These are phyloP conservation scores for Hanleya hanleyi DNA, from an alignment of 2,888 invertebrate genomes.

Conservation along the genomic window DNA sequence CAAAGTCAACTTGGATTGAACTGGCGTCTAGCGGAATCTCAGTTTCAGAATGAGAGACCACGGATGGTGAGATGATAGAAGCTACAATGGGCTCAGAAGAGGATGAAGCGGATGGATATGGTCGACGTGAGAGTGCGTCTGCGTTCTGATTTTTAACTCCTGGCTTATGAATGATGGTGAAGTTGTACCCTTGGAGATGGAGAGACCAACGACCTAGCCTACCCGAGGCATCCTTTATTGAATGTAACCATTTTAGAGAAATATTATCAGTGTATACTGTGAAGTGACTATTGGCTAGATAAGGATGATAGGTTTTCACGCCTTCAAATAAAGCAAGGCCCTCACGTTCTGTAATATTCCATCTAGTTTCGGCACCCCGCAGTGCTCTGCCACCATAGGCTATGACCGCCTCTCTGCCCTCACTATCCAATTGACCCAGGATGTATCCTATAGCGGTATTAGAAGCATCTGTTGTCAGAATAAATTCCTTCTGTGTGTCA, in stretches of 20 bases:
- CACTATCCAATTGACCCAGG: constrained; percentile 19
- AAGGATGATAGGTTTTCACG: constrained; percentile 15
- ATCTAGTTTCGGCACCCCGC: constrained; percentile 8
- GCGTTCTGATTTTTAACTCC: constrained; percentile 16
- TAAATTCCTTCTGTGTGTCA: constrained; percentile 11
- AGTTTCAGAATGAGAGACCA: too few relatives aligned
- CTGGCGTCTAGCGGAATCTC: too few relatives aligned
- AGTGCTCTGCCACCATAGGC: constrained; percentile 22
- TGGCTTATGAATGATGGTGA: constrained; percentile 3
- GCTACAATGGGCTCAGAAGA: too few relatives aligned
- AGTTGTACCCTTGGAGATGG: constrained; percentile 17
- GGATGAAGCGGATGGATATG: too few relatives aligned
- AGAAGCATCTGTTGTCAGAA: constrained; percentile 25
- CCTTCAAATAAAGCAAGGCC: constrained; percentile 24
- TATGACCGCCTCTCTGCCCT: constrained; percentile 13
- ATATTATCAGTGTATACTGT: constrained; percentile 14
- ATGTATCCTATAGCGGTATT: constrained; percentile 18
- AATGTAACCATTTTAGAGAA: constrained; percentile 10
- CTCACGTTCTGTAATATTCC: constrained; percentile 16
- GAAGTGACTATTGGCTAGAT: constrained; percentile 13
- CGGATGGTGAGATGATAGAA: too few relatives aligned
- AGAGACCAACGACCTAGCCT: constrained; percentile 9
- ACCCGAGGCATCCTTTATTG: not conserved
- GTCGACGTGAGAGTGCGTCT: constrained; percentile 27
- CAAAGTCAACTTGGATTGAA: too few relatives aligned